Evolutionary conservation across 2,113 vertebrate species (phyloP).

Genomic region (Pterocles orientalis): DNA sequence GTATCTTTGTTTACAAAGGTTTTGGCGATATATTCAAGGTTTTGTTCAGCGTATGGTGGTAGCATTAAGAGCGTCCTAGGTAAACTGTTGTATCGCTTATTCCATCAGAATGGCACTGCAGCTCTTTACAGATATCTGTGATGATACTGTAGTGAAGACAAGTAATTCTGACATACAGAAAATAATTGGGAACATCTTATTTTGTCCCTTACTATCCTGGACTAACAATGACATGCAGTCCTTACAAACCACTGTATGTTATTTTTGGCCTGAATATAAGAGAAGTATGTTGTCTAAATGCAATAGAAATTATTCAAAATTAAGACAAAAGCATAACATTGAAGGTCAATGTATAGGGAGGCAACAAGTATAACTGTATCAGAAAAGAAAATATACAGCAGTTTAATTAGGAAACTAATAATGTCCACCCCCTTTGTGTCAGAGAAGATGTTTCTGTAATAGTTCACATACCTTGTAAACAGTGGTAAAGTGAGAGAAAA

Average conservation of each 20-base stretch:
- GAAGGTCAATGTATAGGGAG: not conserved
- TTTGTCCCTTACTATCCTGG: not conserved
- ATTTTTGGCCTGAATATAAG: not conserved
- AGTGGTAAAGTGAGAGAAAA: not conserved
- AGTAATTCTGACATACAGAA: slow-evolving; percentile 3
- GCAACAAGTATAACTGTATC: not conserved
- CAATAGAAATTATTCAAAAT: not conserved
- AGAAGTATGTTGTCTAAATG: not conserved
- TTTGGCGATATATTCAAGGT: not conserved
- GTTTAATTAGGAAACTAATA: not conserved
- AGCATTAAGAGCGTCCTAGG: not conserved
- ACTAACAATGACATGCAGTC: not conserved
- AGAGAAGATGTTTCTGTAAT: not conserved
- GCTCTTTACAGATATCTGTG: not conserved
- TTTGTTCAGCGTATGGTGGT: slow-evolving; percentile 7
- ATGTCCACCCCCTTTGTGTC: not conserved
- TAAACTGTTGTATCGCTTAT: not conserved
- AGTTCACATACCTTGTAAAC: not conserved
- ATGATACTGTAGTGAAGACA: not conserved
- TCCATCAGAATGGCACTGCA: not conserved
- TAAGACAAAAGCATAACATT: not conserved
- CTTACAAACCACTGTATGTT: not conserved
- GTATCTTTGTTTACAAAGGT: not conserved
- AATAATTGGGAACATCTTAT: not conserved
- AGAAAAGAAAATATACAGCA: not conserved